Percentiles rank a stretch among this genome's conserved stretches.
Evolutionary conservation across 1,140 invertebrate species (phyloP).

Genomic region (Trachymyrmex septentrionalis): DNA sequence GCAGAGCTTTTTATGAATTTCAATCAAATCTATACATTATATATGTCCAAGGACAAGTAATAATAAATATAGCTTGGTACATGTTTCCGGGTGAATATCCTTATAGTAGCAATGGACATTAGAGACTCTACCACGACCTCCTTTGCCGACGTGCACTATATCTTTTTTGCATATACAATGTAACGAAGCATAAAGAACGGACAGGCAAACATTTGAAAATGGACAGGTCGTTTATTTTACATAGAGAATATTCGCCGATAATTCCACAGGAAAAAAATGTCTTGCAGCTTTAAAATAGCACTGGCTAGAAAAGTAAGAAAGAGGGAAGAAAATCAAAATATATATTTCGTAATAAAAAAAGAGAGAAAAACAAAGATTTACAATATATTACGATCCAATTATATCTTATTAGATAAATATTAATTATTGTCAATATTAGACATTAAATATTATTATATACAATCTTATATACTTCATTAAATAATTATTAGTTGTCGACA

Average conservation of each 20-base stretch:
- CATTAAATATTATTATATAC: no score
- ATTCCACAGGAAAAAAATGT: slow-evolving; percentile 12
- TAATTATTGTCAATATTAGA: no score
- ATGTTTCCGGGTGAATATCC: slow-evolving; percentile 81
- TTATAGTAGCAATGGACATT: slow-evolving; percentile 67
- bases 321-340: background rate
- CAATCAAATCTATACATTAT: background rate
- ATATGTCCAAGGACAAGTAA: slow-evolving; percentile 68
- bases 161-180: slow-evolving; percentile 49
- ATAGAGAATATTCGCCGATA: slow-evolving; percentile 1
- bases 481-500: background rate
- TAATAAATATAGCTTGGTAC: slow-evolving; percentile 77
- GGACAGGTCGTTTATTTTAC: slow-evolving; percentile 48
- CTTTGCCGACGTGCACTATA: slow-evolving; percentile 45
- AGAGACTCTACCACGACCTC: slow-evolving; percentile 56
- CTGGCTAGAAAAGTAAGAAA: background rate
- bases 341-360: background rate
- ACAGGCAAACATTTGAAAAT: slow-evolving; percentile 46
- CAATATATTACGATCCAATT: no score
- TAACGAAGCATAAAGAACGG: slow-evolving; percentile 34
- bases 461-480: background rate
- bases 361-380: background rate
- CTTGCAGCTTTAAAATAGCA: slow-evolving; percentile 5
- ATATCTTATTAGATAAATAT: no score
- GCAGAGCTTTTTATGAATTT: background rate